Percentiles rank a stretch among this genome's conserved stretches.
Conservation (phyloP, 1,140 invertebrate species). For the Pachyrhynchus sulphureomaculatus region DNA sequence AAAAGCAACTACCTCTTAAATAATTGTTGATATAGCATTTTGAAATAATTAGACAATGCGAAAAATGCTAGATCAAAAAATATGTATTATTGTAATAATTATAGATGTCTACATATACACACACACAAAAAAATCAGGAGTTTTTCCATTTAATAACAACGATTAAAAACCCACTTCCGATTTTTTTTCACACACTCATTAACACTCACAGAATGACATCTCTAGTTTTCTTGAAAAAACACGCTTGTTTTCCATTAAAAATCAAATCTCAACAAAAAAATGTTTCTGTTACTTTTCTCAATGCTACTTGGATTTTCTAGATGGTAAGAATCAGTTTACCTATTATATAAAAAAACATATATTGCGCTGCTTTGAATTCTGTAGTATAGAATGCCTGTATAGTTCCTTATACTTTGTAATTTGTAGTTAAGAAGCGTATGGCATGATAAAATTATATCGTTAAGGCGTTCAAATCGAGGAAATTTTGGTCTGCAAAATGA, state of each 20-base stretch:
- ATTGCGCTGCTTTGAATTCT: slow-evolving; percentile 37
- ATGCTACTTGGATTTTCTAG: slow-evolving; percentile 50
- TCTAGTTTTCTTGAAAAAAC: slow-evolving; percentile 17
- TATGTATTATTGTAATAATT: no score
- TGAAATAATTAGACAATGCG: neutral
- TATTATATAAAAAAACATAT: slow-evolving; percentile 35
- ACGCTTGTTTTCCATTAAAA: slow-evolving; percentile 38
- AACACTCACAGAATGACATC: neutral
- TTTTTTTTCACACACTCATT: neutral
- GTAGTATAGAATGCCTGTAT: slow-evolving; percentile 47
- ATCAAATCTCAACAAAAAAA: slow-evolving; percentile 24
- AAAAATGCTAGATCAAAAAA: neutral
- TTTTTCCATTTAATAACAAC: neutral
- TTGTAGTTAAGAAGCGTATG: slow-evolving; percentile 14
- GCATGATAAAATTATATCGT: neutral
- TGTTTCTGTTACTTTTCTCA: slow-evolving; percentile 45
- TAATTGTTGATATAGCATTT: neutral
- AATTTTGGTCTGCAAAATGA: no score
- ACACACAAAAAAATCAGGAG: neutral
- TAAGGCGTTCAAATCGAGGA: no score
- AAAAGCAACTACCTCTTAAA: neutral
- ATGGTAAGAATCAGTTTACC: slow-evolving; percentile 52
- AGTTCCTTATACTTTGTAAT: slow-evolving; percentile 34
- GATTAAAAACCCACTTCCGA: no score
- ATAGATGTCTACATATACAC: no score